Evolutionary conservation across 2,797 vertebrate genomes (phyloP), one percentile per base, ranked within the genome.

Genomic region (Eulemur rubriventer): DNA sequence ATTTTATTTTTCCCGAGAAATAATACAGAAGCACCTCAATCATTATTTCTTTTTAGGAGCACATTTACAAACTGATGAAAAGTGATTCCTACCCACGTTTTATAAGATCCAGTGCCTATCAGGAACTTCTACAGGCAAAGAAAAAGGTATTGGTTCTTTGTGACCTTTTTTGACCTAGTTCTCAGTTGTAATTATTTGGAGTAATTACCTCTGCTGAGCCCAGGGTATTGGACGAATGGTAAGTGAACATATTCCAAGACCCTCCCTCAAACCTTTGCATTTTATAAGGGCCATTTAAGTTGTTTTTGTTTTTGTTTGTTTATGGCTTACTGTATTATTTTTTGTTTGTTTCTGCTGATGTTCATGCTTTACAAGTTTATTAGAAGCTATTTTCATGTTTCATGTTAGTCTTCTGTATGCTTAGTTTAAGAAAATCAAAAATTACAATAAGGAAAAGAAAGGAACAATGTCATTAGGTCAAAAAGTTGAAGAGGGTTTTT

Each of bases 41-140:
- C 55, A 67, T 91, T 89, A 48, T 98, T 94, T 94, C 81, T 95
- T 98, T 97, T 89, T 98, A 99, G 99, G 99, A 99, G 99, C 99
- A 99, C 98, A 99, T 99, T 99, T 99, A 99, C 99, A 99, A 99
- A 98, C 98, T 99, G 99, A 99, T 99, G 99, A 99, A 99, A 98
- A 99, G 99, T 98, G 99, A 99, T 98, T 99, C 99, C 94, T 99
- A 99, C 97, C 99, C 99, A 97, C 99, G 99, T 98, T 99, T 99
- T 99, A 99, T 99, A 98, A 99, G 99, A 99, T 99, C 99, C 99
- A 99, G 99, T 99, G 99, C 99, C 99, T 99, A 99, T 98, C 99
- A 99, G 99, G 99, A 99, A 98, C 99, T 99, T 98, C 99, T 99
- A 99, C 99, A 99, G 99, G 99, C 99, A 98, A 99, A 99, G 99